A percentile compares a stretch with the other conserved stretches of the same genome.
These are phyloP conservation scores for Platyrinchus mystaceus DNA, from an alignment of 2,797 vertebrate genomes.

Conservation along the genomic window DNA sequence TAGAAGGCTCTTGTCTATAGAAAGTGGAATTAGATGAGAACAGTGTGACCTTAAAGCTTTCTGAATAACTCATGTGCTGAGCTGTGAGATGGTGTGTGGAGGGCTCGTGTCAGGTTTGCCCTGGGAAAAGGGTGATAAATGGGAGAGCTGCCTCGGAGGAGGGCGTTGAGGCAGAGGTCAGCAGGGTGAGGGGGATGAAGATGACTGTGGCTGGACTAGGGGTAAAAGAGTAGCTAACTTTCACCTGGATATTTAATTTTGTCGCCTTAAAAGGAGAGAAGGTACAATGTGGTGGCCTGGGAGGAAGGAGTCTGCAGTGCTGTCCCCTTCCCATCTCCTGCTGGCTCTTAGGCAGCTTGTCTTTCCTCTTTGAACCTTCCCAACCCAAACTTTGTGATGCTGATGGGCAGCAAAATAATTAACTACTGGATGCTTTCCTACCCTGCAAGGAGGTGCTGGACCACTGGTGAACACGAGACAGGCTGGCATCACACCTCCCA, in stretches of 20 bases:
- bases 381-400: background rate
- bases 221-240: background rate
- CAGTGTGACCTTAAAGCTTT: background rate
- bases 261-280: background rate
- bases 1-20: background rate
- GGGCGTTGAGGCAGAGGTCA: too few relatives aligned
- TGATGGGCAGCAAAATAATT: background rate
- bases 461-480: background rate
- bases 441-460: background rate
- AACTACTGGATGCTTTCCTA: background rate
- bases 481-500: background rate
- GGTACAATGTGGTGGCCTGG: background rate
- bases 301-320: background rate
- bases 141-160: background rate
- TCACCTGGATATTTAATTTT: background rate
- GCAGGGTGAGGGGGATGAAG: background rate
- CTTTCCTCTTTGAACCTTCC: background rate
- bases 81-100: background rate
- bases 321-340: background rate
- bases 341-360: background rate
- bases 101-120: accelerated
- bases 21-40: background rate
- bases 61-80: accelerated
- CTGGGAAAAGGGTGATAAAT: background rate
- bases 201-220: background rate